Evolutionary conservation across 2,797 vertebrate species (phyloP), one percentile per base, ranked within the genome.

Genomic region (Hapalemur alaotrensis): DNA sequence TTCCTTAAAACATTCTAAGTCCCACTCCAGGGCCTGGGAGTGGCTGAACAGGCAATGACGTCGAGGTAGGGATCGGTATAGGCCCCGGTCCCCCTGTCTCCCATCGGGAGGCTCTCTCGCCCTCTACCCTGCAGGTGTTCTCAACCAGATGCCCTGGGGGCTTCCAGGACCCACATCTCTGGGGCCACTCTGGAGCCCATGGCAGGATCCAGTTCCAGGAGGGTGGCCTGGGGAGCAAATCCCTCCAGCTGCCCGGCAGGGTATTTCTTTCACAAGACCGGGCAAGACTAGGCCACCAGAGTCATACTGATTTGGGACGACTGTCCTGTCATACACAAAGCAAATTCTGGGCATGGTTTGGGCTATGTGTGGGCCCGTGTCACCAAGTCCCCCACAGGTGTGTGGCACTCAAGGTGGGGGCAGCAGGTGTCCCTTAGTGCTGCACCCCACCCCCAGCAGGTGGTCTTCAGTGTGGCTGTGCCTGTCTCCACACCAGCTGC

Each of bases 71-170:
- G 15, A 8, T 38, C 38, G 69, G 76, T 30, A 30, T 59, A 12
- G 6, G 1, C n/a, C 22, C 22, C 10, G 23, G 25, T 28, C 32
- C 43, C 17, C 9, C 5, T 8, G 0, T 76, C 35, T 73, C 30
- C 69, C 72, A 41, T 50, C 0, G 3, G n/a, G 67, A 22, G 28
- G 41, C n/a, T 12, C 61, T 85, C 67, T 82, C 12, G 9, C 9
- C 7, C 11, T 15, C 7, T 10, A 3, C 23, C 5, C 32, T 52
- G 17, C 5, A 1, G 0, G 11, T 52, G 41, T 30, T 2, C n/a
- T 57, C 1, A 10, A 0, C 0, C 15, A 57, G 30, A 38, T 5
- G 2, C 11, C 15, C 4, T 7, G 2, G 11, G 11, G 20, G 25
- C 9, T 9, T 57, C 61, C 6, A 4, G 25, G 18, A 23, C 9